Evolutionary conservation across 2,888 invertebrate species (phyloP), one percentile per base, ranked within the genome.

Genomic region (Euphydryas editha): DNA sequence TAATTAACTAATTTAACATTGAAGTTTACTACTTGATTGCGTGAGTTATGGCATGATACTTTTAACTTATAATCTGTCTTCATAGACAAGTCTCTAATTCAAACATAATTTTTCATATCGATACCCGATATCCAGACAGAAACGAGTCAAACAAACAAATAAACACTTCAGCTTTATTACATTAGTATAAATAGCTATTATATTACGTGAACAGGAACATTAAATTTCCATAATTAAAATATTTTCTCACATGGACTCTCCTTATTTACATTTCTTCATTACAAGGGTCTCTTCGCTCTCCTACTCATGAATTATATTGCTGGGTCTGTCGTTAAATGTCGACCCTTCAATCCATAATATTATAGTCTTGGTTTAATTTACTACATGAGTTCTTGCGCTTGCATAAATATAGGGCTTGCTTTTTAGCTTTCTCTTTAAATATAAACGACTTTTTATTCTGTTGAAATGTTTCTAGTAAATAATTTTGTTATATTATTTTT

Each of bases 311-410:
- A 56, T 46, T 62, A 62, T 56, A 62, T 37, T 30, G 37, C 55
- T 24, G 54, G 46, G 62, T 20, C 18, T 4, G 61, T 54, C 21
- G 51, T 61, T 61, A 21, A 20, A 36, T n/a, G 62, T 20, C 46
- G 62, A 56, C 62, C 62, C 55, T 62, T 56, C 55, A 62, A 56
- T 62, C 51, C 55, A 44, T 55, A 24, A 54, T 55, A 30, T 30
- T 30, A 44, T 37, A 54, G 55, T 24, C 49, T 51, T 51, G 46
- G 44, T 55, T 56, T 51, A 56, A 36, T 62, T n/a, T 46, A 13
- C 30, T 46, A 20, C 36, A 30, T 55, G 20, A 55, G 36, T 30
- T 17, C 20, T 36, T 44, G 46, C 55, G 20, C 61, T 62, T 46
- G 55, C 7, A 62, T 46, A 56, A 42, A 46, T 55, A 36, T 56